Evolutionary conservation across 2,888 invertebrate species (phyloP).

Genomic region (Drosophila nr. fundita): DNA sequence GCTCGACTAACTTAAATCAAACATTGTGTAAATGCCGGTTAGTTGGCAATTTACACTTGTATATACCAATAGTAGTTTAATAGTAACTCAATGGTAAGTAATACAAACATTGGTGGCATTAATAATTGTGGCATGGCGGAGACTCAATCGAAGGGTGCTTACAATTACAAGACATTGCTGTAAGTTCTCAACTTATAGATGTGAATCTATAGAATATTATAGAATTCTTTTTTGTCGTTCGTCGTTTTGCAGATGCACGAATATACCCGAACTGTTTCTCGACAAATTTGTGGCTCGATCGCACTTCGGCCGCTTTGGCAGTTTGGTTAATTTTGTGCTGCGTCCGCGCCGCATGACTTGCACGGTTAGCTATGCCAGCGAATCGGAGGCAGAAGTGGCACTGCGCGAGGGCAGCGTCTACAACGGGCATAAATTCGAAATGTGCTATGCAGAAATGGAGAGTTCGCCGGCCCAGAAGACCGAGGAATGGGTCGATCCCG

Average conservation of each 20-base stretch:
- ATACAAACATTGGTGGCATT: background rate
- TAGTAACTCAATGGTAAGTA: background rate
- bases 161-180: slow-evolving; percentile 62
- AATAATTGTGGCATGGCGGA: slow-evolving; percentile 40
- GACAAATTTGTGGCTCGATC: slow-evolving; percentile 87
- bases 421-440: slow-evolving; percentile 88
- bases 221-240: background rate
- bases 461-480: slow-evolving; percentile 83
- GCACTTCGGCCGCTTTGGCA: slow-evolving; percentile 90
- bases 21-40: background rate
- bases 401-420: slow-evolving; percentile 87
- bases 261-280: slow-evolving; percentile 88
- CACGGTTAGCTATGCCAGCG: slow-evolving; percentile 89
- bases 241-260: slow-evolving; percentile 85
- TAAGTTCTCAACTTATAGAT: slow-evolving; percentile 31
- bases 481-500: slow-evolving; percentile 86
- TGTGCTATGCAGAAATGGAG: slow-evolving; percentile 86
- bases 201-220: too few species aligned
- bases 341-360: slow-evolving; percentile 88
- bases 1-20: background rate
- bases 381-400: slow-evolving; percentile 87
- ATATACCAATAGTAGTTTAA: too few species aligned
- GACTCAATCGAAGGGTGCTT: slow-evolving; percentile 11
- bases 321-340: slow-evolving; percentile 88
- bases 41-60: background rate